Evolutionary conservation across 2,113 vertebrate genomes (phyloP).

Genomic region (Muscicapa adusta): DNA sequence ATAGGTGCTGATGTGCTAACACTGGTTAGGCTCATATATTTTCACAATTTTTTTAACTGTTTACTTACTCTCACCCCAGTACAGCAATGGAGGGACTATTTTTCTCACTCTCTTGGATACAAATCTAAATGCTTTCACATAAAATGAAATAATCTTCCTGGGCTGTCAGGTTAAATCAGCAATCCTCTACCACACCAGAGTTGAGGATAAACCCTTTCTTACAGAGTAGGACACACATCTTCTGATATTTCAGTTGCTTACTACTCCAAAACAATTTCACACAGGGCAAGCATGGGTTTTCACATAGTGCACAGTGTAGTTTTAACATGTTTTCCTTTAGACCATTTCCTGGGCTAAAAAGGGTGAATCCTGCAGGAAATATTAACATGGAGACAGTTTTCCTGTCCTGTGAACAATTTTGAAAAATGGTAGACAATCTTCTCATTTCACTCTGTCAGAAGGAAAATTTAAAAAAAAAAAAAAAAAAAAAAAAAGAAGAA

Average conservation of each 20-base stretch:
- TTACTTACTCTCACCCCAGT: not conserved
- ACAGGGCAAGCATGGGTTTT: not conserved
- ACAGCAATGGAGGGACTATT: not conserved
- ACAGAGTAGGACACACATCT: not conserved
- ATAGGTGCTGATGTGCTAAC: not conserved
- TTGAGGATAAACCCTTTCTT: not conserved
- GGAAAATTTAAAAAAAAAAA: too few relatives aligned
- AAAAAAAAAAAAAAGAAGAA: not conserved
- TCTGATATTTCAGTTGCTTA: not conserved
- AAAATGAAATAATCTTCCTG: not conserved
- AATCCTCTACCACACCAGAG: not conserved
- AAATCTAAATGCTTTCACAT: not conserved
- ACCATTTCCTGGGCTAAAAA: not conserved
- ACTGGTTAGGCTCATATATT: not conserved
- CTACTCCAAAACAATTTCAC: not conserved
- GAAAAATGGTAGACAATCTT: not conserved
- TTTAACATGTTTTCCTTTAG: not conserved
- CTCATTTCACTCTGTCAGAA: not conserved
- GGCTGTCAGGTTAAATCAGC: not conserved
- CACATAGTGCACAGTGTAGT: not conserved
- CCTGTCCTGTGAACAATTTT: not conserved
- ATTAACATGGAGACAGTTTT: not conserved
- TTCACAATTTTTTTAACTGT: conserved; percentile 13
- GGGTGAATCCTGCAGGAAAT: not conserved
- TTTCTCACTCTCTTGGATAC: not conserved